These are phyloP conservation scores for Drosophila barbarae DNA, from an alignment of 2,888 invertebrate genomes.

Conservation along the genomic window DNA sequence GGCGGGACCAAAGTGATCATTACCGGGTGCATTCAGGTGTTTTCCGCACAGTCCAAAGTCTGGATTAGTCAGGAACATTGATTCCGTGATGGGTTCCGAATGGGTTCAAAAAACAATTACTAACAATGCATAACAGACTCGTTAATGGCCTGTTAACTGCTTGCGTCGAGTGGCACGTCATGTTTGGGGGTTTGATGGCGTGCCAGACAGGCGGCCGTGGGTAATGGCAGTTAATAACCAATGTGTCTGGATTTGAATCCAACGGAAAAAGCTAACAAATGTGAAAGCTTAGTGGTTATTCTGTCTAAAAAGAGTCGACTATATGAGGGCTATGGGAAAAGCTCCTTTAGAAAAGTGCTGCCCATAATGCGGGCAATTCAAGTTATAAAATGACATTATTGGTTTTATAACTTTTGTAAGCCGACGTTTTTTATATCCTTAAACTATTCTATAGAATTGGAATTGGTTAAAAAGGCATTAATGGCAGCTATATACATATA, in stretches of 20 bases:
- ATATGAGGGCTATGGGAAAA: neutral
- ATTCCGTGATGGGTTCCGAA: neutral
- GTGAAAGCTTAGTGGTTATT: neutral
- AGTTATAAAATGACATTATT: neutral
- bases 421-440: too few species aligned
- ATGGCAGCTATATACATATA: too few species aligned
- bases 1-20: constrained; percentile 1
- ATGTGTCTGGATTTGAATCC: neutral
- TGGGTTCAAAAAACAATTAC: neutral
- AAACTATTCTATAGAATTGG: too few species aligned
- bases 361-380: constrained; percentile 8
- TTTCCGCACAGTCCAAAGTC: neutral
- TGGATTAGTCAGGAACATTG: neutral
- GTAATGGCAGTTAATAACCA: neutral
- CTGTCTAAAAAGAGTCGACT: neutral
- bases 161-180: neutral
- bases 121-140: neutral
- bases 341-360: constrained; percentile 5
- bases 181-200: neutral
- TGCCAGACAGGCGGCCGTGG: neutral
- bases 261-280: constrained; percentile 19
- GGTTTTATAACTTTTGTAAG: too few species aligned
- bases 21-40: constrained; percentile 23
- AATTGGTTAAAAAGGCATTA: too few species aligned
- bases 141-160: constrained; percentile 9